Conservation (phyloP, 2,888 invertebrate species). For the Hirtodrosophila confusa region DNA sequence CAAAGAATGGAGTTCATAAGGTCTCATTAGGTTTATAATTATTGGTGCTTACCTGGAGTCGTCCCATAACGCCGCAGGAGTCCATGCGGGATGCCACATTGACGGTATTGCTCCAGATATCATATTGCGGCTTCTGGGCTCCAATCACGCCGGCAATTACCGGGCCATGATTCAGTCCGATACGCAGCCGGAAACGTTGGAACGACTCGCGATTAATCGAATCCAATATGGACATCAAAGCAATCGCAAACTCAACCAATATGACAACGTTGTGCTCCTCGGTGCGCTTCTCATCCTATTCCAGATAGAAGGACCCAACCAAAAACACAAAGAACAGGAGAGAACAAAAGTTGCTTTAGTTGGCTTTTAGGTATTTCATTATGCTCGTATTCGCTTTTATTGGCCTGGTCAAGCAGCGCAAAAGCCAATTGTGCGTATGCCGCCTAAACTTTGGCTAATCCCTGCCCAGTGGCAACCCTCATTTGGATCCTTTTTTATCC, state of each 20-base stretch:
- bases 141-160: slow-evolving; percentile 99
- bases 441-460: slow-evolving; percentile 58
- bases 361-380: slow-evolving; percentile 48
- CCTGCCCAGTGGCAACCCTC: slow-evolving; percentile 54
- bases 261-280: slow-evolving; percentile 94
- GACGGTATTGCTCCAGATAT: slow-evolving; percentile 99
- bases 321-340: slow-evolving; percentile 4
- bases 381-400: slow-evolving; percentile 41
- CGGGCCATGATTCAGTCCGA: slow-evolving; percentile 86
- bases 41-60: slow-evolving; percentile 88
- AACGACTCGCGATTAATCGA: slow-evolving; percentile 98
- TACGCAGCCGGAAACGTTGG: slow-evolving; percentile 96
- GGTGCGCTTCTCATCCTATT: slow-evolving; percentile 89
- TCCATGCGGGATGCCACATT: slow-evolving; percentile 99
- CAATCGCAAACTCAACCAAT: slow-evolving; percentile 96
- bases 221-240: slow-evolving; percentile 95
- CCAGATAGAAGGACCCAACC: background rate
- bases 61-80: slow-evolving; percentile 95
- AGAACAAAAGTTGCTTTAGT: slow-evolving; percentile 46
- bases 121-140: slow-evolving; percentile 98
- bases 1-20: background rate
- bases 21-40: background rate
- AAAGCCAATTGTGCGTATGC: slow-evolving; percentile 65
- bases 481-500: slow-evolving; percentile 53
- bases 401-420: slow-evolving; percentile 37